phyloP scores from a whole-genome alignment of 2,888 invertebrate genomes.

The Atrina japonica region DNA sequence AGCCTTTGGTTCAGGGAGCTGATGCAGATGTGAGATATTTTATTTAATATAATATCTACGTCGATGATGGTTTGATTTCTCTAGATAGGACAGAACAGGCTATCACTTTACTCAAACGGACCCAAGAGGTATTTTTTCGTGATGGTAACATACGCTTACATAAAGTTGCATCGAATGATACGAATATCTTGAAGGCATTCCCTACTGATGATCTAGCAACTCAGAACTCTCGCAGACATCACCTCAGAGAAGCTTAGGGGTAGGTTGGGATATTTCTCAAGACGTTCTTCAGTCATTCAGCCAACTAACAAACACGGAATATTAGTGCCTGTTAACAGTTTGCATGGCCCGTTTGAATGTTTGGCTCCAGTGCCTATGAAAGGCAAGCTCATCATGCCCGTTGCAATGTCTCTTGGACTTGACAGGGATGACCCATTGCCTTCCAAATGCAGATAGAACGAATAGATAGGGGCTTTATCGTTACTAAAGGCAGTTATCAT shows the following conservation, averaged over 20 bases:
- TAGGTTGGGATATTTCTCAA: conserved; percentile 44
- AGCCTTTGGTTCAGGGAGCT: conserved; percentile 45
- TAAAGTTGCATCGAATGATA: conserved; percentile 53
- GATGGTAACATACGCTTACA: conserved; percentile 54
- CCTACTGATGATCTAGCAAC: conserved; percentile 51
- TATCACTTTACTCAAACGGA: conserved; percentile 28
- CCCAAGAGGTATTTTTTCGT: conserved; percentile 34
- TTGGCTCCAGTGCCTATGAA: conserved; percentile 45
- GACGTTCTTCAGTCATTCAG: conserved; percentile 45
- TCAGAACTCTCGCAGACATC: conserved; percentile 31
- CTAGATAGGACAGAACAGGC: conserved; percentile 21
- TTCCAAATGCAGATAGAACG: conserved; percentile 26
- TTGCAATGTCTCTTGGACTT: conserved; percentile 10
- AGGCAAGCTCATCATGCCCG: conserved; percentile 45
- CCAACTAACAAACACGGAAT: conserved; percentile 49
- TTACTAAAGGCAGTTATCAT: conserved; percentile 33
- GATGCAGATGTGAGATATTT: conserved; percentile 31
- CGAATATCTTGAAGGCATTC: conserved; percentile 46
- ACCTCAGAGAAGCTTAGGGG: conserved; percentile 39
- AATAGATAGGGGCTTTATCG: conserved; percentile 45
- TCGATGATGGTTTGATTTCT: conserved; percentile 54
- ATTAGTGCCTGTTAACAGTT: conserved; percentile 51
- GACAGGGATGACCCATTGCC: conserved; percentile 54
- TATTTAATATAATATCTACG: conserved; percentile 51
- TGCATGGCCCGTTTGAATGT: conserved; percentile 55